These are phyloP conservation scores for Umimayanthus chanpuru DNA, from an alignment of 92 coral and sea anemone genomes.

Conservation along the genomic window DNA sequence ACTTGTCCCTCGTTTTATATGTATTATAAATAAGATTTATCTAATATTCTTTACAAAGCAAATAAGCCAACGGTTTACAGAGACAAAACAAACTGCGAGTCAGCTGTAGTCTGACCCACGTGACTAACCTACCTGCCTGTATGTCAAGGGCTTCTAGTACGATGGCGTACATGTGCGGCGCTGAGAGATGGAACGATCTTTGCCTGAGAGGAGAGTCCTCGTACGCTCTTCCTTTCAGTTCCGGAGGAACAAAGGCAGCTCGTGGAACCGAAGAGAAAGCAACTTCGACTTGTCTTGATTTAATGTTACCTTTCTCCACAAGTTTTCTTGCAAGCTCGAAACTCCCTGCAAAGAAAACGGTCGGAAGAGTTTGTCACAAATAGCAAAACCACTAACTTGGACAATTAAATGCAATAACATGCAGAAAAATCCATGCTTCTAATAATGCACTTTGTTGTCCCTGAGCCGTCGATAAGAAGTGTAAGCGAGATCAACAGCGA, in stretches of 20 bases:
- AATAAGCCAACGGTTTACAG: neutral
- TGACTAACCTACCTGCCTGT: conserved; percentile 91
- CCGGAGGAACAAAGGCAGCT: conserved; percentile 88
- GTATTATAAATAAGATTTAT: too few species aligned
- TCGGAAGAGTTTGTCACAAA: neutral
- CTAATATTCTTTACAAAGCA: too few species aligned
- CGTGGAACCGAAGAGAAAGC: conserved; percentile 85
- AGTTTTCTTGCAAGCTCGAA: conserved; percentile 87
- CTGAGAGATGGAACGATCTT: conserved; percentile 87
- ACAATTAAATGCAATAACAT: too few species aligned
- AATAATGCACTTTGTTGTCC: too few species aligned
- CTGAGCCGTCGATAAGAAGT: too few species aligned
- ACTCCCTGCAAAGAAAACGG: neutral
- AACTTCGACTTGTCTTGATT: conserved; percentile 77
- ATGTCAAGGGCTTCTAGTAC: conserved; percentile 91
- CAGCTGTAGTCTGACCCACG: neutral
- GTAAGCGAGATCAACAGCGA: too few species aligned
- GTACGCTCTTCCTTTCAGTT: conserved; percentile 81
- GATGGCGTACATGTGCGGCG: conserved; percentile 98
- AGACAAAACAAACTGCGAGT: neutral
- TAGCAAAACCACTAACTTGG: too few species aligned
- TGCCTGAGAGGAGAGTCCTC: conserved; percentile 83
- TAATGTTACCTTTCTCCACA: conserved; percentile 75
- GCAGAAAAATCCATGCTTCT: too few species aligned
- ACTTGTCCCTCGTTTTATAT: too few species aligned